phyloP scores from a whole-genome alignment of 1,140 invertebrate species.

The Leptinotarsa undecemlineata region DNA sequence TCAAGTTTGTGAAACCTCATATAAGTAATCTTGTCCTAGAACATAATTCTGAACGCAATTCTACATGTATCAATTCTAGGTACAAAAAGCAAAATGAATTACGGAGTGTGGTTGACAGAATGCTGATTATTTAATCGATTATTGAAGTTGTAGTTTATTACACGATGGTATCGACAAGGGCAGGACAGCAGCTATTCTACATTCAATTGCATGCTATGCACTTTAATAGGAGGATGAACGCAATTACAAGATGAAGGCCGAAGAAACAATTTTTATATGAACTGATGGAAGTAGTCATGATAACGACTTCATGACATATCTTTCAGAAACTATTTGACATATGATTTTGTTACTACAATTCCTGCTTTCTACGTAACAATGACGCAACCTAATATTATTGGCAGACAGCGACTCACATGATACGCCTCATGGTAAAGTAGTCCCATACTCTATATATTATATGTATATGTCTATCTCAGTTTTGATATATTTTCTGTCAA shows the following conservation, averaged over 20 bases:
- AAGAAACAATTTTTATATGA: background rate
- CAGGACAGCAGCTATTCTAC: background rate
- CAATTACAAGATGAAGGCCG: background rate
- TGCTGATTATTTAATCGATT: conserved; percentile 5
- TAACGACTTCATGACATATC: conserved; percentile 10
- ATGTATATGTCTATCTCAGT: background rate
- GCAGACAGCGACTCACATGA: background rate
- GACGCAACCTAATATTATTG: background rate
- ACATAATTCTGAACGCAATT: too few species aligned
- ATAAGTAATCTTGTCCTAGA: background rate
- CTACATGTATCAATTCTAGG: too few species aligned
- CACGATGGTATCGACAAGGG: background rate
- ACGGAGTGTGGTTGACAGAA: conserved; percentile 15
- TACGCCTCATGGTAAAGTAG: conserved; percentile 7
- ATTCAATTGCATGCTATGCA: background rate
- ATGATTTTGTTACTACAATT: background rate
- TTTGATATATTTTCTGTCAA: conserved; percentile 15
- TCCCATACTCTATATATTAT: background rate
- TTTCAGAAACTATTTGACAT: conserved; percentile 5
- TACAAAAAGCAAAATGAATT: background rate
- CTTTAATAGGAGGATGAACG: background rate
- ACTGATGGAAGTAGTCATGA: conserved; percentile 17
- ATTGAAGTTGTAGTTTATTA: conserved; percentile 16
- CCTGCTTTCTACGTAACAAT: background rate
- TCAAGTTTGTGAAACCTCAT: conserved; percentile 1